A percentile compares a stretch with the other conserved stretches of the same genome.
phyloP scores from a whole-genome alignment of 2,888 invertebrate species.

The Euplagia quadripunctaria region DNA sequence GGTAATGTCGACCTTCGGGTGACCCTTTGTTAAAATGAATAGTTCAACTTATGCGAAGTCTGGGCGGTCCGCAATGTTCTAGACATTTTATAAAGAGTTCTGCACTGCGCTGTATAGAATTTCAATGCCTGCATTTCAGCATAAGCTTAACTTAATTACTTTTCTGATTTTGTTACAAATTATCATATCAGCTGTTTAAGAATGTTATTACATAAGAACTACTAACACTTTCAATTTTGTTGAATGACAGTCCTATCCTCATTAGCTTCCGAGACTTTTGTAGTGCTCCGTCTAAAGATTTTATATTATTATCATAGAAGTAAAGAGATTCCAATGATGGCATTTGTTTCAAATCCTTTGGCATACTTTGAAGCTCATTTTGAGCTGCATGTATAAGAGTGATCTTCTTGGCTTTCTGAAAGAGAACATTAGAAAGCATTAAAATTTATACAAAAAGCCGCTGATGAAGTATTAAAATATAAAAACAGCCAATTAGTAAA shows the following conservation, averaged over 20 bases:
- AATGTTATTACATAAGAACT: background rate
- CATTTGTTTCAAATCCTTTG: slow-evolving; percentile 90
- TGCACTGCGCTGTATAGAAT: background rate
- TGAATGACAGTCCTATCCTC: slow-evolving; percentile 90
- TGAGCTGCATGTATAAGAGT: slow-evolving; percentile 91
- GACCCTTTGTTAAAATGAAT: no score
- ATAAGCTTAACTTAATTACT: no score
- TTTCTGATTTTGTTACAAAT: background rate
- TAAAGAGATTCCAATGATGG: slow-evolving; percentile 91
- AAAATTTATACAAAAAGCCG: background rate
- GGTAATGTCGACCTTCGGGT: no score
- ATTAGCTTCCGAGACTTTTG: slow-evolving; percentile 90
- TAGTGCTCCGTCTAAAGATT: slow-evolving; percentile 90
- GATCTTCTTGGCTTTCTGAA: slow-evolving; percentile 88
- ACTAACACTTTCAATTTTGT: slow-evolving; percentile 91
- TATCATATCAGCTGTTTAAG: background rate
- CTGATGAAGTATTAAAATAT: background rate
- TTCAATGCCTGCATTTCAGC: background rate
- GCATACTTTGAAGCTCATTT: slow-evolving; percentile 91
- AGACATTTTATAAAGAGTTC: background rate
- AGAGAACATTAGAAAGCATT: slow-evolving; percentile 17
- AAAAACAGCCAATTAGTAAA: no score
- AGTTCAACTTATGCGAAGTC: no score
- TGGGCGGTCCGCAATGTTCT: background rate
- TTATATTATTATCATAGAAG: slow-evolving; percentile 91